These are phyloP conservation scores for Globicephala melas DNA, from an alignment of 2,113 vertebrate species.

Conservation along the genomic window DNA sequence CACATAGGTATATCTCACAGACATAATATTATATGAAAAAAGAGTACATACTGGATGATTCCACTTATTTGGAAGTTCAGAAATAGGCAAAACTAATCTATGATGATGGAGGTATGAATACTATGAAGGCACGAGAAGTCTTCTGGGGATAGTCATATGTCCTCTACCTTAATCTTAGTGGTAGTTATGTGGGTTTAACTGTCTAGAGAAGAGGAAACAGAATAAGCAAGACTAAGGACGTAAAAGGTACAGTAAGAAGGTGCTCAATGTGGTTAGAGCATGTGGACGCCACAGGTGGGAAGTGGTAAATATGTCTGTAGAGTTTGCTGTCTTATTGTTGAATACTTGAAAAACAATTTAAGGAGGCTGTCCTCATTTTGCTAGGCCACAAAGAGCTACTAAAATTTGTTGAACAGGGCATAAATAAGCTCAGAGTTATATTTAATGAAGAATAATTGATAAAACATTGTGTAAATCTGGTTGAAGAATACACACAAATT, in stretches of 20 bases:
- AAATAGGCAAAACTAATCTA: not conserved
- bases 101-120: not conserved
- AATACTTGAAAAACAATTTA: not conserved
- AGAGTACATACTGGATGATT: not conserved
- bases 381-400: not conserved
- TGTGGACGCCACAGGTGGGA: not conserved
- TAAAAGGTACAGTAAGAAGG: not conserved
- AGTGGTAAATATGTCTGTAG: not conserved
- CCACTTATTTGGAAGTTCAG: not conserved
- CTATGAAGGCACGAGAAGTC: not conserved
- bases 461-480: not conserved
- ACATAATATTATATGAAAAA: not conserved
- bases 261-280: not conserved
- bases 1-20: not conserved
- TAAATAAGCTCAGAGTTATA: not conserved
- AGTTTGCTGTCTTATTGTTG: not conserved
- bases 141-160: not conserved
- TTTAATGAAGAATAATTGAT: not conserved
- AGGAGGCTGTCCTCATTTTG: not conserved
- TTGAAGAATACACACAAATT: not conserved
- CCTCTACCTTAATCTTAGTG: not conserved
- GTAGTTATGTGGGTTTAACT: not conserved
- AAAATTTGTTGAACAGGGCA: not conserved
- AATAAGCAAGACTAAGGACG: not conserved
- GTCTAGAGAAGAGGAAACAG: not conserved